phyloP scores from a whole-genome alignment of 2,888 invertebrate genomes.

The Brachyptera putata region DNA sequence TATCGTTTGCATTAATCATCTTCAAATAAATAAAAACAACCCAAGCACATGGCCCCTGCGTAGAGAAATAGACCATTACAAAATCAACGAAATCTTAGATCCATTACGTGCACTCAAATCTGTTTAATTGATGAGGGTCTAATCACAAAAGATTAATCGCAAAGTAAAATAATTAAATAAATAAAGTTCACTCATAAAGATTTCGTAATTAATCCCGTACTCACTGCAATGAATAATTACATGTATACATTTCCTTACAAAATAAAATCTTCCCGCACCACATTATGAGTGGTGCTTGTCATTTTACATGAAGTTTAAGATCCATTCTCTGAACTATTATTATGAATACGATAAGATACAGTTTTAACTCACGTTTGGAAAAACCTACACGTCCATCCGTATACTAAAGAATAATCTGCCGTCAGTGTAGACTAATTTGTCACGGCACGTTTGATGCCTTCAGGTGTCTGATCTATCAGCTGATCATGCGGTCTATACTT shows the following conservation, averaged over 20 bases:
- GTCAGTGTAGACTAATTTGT: slow-evolving; percentile 14
- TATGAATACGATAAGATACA: not conserved
- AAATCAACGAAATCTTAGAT: too few species aligned
- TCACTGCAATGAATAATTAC: slow-evolving; percentile 14
- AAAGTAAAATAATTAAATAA: slow-evolving; percentile 10
- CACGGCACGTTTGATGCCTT: slow-evolving; percentile 1
- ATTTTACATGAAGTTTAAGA: not conserved
- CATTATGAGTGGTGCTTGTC: slow-evolving; percentile 1
- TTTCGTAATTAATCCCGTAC: slow-evolving; percentile 3
- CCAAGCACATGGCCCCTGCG: too few species aligned
- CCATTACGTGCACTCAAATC: not conserved
- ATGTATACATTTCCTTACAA: not conserved
- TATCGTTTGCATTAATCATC: too few species aligned
- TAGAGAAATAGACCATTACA: too few species aligned
- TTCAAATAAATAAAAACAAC: too few species aligned
- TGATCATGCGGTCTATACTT: not conserved
- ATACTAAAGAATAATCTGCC: not conserved
- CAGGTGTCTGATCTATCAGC: not conserved
- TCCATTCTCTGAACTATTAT: not conserved
- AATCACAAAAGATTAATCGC: not conserved
- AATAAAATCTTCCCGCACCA: not conserved
- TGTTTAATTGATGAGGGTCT: not conserved
- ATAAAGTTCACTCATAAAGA: slow-evolving; percentile 1
- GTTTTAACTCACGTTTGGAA: slow-evolving; percentile 8
- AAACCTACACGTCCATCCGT: slow-evolving; percentile 13